These are phyloP conservation scores for Macropis europaea DNA, from an alignment of 2,888 invertebrate genomes.

Conservation along the genomic window DNA sequence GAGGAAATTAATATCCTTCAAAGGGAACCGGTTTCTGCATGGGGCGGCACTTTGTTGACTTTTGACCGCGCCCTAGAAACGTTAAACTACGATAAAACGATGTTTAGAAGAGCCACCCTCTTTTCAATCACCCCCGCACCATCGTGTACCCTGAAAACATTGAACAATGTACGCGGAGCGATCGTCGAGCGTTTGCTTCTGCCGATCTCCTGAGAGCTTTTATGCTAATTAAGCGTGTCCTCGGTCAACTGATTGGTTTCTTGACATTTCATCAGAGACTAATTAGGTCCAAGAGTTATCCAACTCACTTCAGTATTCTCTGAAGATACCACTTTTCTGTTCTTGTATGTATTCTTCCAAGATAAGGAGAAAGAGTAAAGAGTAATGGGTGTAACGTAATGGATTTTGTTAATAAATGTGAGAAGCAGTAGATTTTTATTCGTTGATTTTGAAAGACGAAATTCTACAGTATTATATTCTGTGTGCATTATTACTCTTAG, in stretches of 20 bases:
- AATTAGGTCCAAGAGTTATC: neutral
- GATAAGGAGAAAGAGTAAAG: no score
- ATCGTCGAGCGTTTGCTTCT: neutral
- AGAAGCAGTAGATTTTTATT: no score
- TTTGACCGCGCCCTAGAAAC: constrained; percentile 60
- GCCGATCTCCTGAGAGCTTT: constrained; percentile 8
- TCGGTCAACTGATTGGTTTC: neutral
- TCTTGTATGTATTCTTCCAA: no score
- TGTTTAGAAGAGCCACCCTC: constrained; percentile 52
- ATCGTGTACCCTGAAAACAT: constrained; percentile 50
- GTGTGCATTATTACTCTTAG: no score
- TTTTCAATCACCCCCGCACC: constrained; percentile 62
- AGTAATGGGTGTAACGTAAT: no score
- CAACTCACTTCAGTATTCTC: no score
- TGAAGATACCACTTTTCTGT: no score
- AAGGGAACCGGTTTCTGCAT: constrained; percentile 42
- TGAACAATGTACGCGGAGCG: constrained; percentile 29
- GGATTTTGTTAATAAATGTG: no score
- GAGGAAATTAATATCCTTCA: constrained; percentile 51
- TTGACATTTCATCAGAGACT: neutral
- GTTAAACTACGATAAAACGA: constrained; percentile 45
- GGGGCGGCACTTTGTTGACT: constrained; percentile 64
- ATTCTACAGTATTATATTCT: no score
- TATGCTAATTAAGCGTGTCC: constrained; percentile 27
- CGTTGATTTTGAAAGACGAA: no score